Percentiles rank a stretch among this genome's conserved stretches.
phyloP scores from a whole-genome alignment of 2,113 vertebrate species.

The Platichthys flesus region DNA sequence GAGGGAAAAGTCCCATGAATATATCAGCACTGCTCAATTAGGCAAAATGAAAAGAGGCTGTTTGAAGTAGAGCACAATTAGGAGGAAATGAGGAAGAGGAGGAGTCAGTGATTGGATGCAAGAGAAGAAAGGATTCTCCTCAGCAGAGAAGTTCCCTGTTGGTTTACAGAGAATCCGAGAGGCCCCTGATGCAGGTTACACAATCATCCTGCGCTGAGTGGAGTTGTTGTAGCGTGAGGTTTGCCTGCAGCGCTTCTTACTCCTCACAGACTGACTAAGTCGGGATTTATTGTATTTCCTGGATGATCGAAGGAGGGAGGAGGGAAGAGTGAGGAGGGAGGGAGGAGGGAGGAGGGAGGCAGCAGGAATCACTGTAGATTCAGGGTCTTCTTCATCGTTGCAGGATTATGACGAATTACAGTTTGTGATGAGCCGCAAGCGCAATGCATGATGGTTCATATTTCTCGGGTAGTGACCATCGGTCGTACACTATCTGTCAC shows the following conservation, averaged over 20 bases:
- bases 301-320: neutral
- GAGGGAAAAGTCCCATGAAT: neutral
- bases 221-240: neutral
- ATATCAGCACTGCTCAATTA: constrained; percentile 34
- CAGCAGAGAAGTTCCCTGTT: constrained; percentile 2
- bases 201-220: neutral
- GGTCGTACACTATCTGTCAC: no score
- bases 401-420: no score
- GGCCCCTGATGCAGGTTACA: neutral
- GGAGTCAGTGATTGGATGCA: constrained; percentile 1
- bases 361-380: no score
- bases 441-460: no score
- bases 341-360: neutral
- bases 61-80: constrained; percentile 27
- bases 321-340: neutral
- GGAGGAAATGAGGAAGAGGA: constrained; percentile 1
- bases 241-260: neutral
- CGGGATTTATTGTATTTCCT: neutral
- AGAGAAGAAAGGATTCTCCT: neutral
- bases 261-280: neutral
- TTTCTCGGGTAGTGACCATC: no score
- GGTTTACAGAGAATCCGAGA: neutral
- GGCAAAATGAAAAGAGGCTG: constrained; percentile 9
- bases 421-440: no score
- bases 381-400: no score